These are phyloP conservation scores for Philopotamus ludificatus DNA, from an alignment of 1,140 invertebrate species.

Conservation along the genomic window DNA sequence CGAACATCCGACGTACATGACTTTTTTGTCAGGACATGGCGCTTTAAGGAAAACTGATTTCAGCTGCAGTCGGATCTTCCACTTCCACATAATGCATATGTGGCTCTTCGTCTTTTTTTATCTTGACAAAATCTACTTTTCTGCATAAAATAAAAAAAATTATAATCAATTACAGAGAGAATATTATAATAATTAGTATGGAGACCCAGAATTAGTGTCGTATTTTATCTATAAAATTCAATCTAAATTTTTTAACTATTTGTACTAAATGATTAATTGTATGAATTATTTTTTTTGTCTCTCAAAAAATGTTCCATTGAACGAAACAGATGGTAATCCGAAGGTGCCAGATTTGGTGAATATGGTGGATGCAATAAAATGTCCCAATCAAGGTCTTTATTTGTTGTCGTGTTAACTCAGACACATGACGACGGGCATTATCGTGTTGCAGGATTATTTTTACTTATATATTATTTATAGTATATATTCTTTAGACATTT, in stretches of 20 bases:
- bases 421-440: too few species aligned
- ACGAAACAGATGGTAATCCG: too few species aligned
- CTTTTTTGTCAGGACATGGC: slow-evolving; percentile 72
- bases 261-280: neutral
- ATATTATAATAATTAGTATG: neutral
- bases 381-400: too few species aligned
- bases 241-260: neutral
- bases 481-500: too few species aligned
- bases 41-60: slow-evolving; percentile 79
- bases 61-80: slow-evolving; percentile 72
- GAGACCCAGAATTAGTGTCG: too few species aligned
- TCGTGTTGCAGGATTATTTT: too few species aligned
- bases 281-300: neutral
- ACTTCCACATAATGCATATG: slow-evolving; percentile 62
- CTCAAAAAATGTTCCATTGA: too few species aligned
- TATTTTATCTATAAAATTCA: neutral
- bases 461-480: too few species aligned
- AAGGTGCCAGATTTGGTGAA: too few species aligned
- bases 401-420: too few species aligned
- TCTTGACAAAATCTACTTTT: slow-evolving; percentile 44
- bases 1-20: slow-evolving; percentile 75
- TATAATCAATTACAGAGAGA: neutral
- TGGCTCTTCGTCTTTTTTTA: slow-evolving; percentile 45
- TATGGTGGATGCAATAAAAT: too few species aligned
- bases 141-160: slow-evolving; percentile 39